A percentile compares a stretch with the other conserved stretches of the same genome.
Conservation (phyloP, 2,113 vertebrate genomes). For the Picathartes gymnocephalus region DNA sequence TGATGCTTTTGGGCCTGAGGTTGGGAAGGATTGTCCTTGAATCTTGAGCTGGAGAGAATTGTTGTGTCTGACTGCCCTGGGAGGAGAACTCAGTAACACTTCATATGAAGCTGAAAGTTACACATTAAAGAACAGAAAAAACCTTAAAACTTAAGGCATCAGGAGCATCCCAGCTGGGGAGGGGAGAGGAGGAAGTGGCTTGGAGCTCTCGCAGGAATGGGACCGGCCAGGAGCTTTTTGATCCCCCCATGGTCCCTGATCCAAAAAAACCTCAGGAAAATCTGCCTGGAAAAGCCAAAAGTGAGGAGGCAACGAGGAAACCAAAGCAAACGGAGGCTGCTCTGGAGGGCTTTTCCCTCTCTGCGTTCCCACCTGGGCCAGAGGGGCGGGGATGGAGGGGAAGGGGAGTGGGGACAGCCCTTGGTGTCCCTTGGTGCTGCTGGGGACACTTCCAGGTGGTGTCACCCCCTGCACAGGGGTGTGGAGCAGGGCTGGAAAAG, state of each 20-base stretch:
- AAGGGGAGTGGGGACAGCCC: accelerated
- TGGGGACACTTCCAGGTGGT: accelerated
- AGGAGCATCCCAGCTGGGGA: neutral
- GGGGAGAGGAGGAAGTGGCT: accelerated
- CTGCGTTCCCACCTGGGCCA: neutral
- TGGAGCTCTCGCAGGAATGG: accelerated
- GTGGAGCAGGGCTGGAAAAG: neutral
- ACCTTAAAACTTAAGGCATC: too few species aligned
- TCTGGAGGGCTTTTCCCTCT: slow-evolving; percentile 20
- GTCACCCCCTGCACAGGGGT: neutral
- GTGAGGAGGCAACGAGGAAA: neutral
- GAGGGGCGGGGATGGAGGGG: neutral
- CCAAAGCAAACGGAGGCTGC: slow-evolving; percentile 1
- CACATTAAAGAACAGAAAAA: too few species aligned
- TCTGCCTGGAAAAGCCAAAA: slow-evolving; percentile 44
- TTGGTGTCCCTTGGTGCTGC: neutral
- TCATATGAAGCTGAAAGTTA: too few species aligned
- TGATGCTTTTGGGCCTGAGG: too few species aligned
- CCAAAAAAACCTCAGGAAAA: slow-evolving; percentile 65
- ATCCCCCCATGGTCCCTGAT: neutral
- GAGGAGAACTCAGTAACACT: too few species aligned
- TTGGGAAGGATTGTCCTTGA: too few species aligned
- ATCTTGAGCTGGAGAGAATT: too few species aligned
- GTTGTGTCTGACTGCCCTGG: too few species aligned
- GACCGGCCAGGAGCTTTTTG: neutral